Evolutionary conservation across 2,888 invertebrate genomes (phyloP), one percentile per base, ranked within the genome.

Genomic region (Drosophila neoperkinsi): DNA sequence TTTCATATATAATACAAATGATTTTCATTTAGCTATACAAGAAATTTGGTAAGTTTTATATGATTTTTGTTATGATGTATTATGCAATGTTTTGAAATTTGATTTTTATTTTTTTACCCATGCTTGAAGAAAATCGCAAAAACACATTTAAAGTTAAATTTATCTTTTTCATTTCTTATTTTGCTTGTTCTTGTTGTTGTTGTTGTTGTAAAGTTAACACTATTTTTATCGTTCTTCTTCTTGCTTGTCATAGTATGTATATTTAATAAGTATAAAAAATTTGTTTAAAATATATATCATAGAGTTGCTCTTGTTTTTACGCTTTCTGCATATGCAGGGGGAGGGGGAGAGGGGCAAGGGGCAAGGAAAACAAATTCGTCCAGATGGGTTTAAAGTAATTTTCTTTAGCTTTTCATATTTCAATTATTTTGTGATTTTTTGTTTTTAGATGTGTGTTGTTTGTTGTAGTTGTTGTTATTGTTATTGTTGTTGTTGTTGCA

Each of bases 191-290:
- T 30, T 33, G 21, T 21, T 21, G 41, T 11, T 55, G 41, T 28
- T 31, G 13, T 56, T 66, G 49, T 85, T 83, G 77, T 79, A 82
- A 80, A 84, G 83, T 71, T 82, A 79, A 85, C 67, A 78, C 75
- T 76, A 68, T 81, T 67, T 61, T 53, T 52, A 61, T 66, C 41
- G 25, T 28, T 57, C 50, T 21, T 53, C 50, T 36, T 46, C 41
- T 41, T 21, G 16, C 30, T 77, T 70, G 57, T 70, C 66, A 55
- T 71, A 74, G 73, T 88, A 82, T 87, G 67, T 87, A 84, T 86
- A 81, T 78, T 81, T 89, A 77, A 86, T 88, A 89, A 79, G 90
- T 87, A 87, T 87, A 90, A 90, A 86, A 86, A 90, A 76, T 77
- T 88, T 84, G 74, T 84, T 89, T 86, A 74, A 77, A 72, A 80